A percentile compares a stretch with the other conserved stretches of the same genome.
Evolutionary conservation across 2,113 vertebrate species (phyloP).

Genomic region (Catharus bicknelli): DNA sequence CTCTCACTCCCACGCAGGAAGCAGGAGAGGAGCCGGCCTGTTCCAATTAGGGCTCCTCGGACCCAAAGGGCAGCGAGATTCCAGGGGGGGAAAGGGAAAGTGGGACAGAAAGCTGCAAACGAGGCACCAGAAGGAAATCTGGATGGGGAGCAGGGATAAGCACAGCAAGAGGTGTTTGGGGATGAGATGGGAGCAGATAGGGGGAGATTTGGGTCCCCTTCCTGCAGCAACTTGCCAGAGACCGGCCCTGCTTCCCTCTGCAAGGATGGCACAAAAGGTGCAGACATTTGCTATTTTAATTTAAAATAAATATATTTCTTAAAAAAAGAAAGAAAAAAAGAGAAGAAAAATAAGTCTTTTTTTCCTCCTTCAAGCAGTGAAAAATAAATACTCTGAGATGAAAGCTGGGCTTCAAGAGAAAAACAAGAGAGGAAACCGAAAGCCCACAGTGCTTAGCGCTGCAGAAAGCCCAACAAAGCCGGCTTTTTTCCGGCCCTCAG

Average conservation of each 20-base stretch:
- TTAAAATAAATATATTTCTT: constrained; percentile 68
- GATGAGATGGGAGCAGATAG: background rate
- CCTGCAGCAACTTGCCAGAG: constrained; percentile 13
- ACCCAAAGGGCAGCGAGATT: background rate
- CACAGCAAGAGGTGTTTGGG: background rate
- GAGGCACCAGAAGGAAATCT: background rate
- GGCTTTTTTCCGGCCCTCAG: constrained; percentile 69
- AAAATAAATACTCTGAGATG: constrained; percentile 74
- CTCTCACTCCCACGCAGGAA: constrained; percentile 81
- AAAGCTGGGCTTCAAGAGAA: constrained; percentile 74
- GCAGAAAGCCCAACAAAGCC: constrained; percentile 78
- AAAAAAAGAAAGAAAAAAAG: background rate
- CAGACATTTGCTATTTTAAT: constrained; percentile 53
- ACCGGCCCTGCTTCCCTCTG: background rate
- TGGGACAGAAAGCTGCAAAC: background rate
- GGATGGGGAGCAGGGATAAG: background rate
- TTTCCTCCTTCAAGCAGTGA: constrained; percentile 40
- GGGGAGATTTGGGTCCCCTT: background rate
- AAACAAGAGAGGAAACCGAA: constrained; percentile 72
- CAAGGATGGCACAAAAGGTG: background rate
- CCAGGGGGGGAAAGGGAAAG: background rate
- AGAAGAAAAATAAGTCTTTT: background rate
- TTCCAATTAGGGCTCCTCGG: constrained; percentile 57
- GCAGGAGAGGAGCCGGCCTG: constrained; percentile 70
- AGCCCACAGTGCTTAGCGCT: constrained; percentile 70